Evolutionary conservation across 2,797 vertebrate genomes (phyloP), one percentile per base, ranked within the genome.

Genomic region (Gephyroberyx darwinii): DNA sequence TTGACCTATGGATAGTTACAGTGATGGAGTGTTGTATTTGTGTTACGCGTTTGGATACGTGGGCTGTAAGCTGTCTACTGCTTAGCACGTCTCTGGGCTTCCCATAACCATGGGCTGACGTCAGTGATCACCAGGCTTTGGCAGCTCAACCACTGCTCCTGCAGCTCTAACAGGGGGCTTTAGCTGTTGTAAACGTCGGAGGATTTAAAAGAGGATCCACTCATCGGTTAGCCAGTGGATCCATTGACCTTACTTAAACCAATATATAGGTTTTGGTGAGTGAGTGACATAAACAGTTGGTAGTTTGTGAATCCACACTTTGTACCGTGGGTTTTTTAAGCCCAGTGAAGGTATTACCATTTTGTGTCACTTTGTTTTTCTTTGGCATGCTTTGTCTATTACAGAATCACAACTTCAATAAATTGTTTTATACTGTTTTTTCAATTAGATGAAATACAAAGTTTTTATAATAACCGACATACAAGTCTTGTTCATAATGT

Each of bases 121-220:
- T 92, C 89, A 91, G 71, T 14, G 22, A 12, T 39, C 74, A 31
- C 30, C 22, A 19, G 71, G 79, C 74, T 81, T 89, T 86, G 89
- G 83, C 78, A 19, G 80, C 85, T 87, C 88, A 74, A 65, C 71
- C 35, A 0, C 72, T 65, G 63, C 79, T 82, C 80, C 67, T 85
- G n/a, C 78, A 60, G 80, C 75, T 85, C 84, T 48, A 83, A 83
- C 82, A 81, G 75, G 71, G 67, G 72, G 80, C 78, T 86, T 91
- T 90, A 90, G 75, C 83, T 72, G 17, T 48, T 73, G 78, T 78
- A 71, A 86, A 77, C 17, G 4, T 48, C 0, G 33, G 17, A 60
- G 84, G 83, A 86, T 80, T 91, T 87, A 84, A 69, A 69, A 53
- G 22, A 76, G 41, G 72, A 78, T 68, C 62, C 63, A 52, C 56